phyloP scores from a whole-genome alignment of 1,140 invertebrate species.

The Octopus bimaculoides region DNA sequence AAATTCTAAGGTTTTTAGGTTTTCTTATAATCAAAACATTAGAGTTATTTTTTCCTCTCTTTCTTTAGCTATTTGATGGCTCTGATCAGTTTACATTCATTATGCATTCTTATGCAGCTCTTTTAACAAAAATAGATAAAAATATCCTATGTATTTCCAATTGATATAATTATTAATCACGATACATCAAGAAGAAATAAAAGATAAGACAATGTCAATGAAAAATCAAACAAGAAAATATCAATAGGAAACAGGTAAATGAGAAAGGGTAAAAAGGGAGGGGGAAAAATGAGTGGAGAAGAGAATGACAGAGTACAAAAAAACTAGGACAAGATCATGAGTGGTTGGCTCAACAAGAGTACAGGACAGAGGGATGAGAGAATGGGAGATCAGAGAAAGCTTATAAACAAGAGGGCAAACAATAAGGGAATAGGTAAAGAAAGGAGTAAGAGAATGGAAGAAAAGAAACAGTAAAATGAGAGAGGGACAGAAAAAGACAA shows the following conservation, averaged over 20 bases:
- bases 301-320: background rate
- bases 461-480: background rate
- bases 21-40: too few species aligned
- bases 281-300: background rate
- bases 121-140: too few species aligned
- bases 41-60: too few species aligned
- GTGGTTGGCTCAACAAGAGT: too few species aligned
- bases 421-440: background rate
- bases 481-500: background rate
- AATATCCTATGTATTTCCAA: too few species aligned
- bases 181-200: background rate
- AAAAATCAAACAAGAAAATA: background rate
- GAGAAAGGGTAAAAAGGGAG: background rate
- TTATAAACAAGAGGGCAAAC: background rate
- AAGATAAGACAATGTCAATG: background rate
- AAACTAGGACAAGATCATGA: too few species aligned
- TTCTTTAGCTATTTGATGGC: too few species aligned
- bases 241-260: background rate
- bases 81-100: too few species aligned
- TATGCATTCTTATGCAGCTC: too few species aligned
- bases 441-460: background rate
- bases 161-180: too few species aligned
- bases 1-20: too few species aligned
- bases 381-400: background rate
- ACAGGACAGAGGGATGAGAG: background rate